Conservation (phyloP, 2,797 vertebrate species). For the Mus caroli region DNA sequence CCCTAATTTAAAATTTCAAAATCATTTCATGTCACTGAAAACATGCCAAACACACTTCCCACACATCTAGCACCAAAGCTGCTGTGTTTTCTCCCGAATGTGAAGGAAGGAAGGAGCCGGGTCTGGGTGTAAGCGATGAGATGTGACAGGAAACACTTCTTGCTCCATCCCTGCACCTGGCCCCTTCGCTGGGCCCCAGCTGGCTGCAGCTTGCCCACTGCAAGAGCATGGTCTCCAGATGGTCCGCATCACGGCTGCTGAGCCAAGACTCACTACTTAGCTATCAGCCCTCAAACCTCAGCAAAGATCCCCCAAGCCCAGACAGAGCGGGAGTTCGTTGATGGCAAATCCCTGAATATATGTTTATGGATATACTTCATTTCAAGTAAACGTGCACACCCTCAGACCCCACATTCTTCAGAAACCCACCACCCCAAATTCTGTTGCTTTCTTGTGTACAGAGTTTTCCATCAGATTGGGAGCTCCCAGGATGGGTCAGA, state of each 20-base stretch:
- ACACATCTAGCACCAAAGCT: neutral
- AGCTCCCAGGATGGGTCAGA: neutral
- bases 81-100: neutral
- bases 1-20: constrained; percentile 49
- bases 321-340: neutral
- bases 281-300: neutral
- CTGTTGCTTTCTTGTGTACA: neutral
- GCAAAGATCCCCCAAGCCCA: constrained; percentile 6
- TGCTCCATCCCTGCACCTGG: constrained; percentile 22
- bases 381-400: constrained; percentile 18
- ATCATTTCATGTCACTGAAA: constrained; percentile 51
- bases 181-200: neutral
- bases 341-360: constrained; percentile 12
- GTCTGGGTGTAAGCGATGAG: neutral
- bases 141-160: constrained; percentile 46
- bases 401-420: constrained; percentile 42
- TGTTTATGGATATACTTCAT: constrained; percentile 2
- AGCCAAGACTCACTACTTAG: neutral
- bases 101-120: constrained; percentile 1
- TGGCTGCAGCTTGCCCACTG: constrained; percentile 10
- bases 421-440: constrained; percentile 49
- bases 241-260: neutral
- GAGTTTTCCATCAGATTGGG: neutral
- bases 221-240: neutral
- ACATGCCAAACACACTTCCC: constrained; percentile 41